Base-by-base conservation (phyloP, 2,113 vertebrate genomes). In the Parus major region DNA sequence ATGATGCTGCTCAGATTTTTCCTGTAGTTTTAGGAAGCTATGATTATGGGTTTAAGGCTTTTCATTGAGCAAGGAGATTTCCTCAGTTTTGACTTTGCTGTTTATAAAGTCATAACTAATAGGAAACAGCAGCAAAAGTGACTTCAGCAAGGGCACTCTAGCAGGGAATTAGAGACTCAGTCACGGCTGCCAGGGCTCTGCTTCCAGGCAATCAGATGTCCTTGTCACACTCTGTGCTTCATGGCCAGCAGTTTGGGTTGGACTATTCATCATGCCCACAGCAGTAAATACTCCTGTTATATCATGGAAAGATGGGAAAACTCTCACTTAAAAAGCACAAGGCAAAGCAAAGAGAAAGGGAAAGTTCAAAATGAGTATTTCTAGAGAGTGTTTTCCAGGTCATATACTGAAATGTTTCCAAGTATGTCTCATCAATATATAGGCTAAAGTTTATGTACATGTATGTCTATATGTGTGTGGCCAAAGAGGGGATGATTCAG, bases 191-290 rank as follows among this genome's bases (percentile, higher is more conserved):
- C 81, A 64, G 69, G 27, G 27, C n/a, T 92, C 41, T 81, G 66
- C 22, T 49, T 91, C 50, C 88, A 50, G 76, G 64, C 76, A 76
- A 7, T 93, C 80, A 77, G 64, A 55, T 88, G 72, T 78, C 92
- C 91, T 94, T 94, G 92, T 93, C 80, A 78, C 35, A 15, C 84
- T 81, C 39, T 56, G 15, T 70, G 23, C 60, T 90, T 83, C 60
- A 78, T 90, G 80, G 71, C 50, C 76, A 86, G 79, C 39, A 33
- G 8, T 80, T 79, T 49, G 53, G 21, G 46, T 63, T 83, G 47
- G 33, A 23, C 72, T 73, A 11, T 92, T 80, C 44, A 82, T 93
- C 66, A 79, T 4, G 9, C 63, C 57, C 69, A 12, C 46, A 72
- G 75, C 75, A 88, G 33, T 66, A 61, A 90, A 61, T 56, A 29